These are phyloP conservation scores for Xanthia togata DNA, from an alignment of 2,888 invertebrate species.

Conservation along the genomic window DNA sequence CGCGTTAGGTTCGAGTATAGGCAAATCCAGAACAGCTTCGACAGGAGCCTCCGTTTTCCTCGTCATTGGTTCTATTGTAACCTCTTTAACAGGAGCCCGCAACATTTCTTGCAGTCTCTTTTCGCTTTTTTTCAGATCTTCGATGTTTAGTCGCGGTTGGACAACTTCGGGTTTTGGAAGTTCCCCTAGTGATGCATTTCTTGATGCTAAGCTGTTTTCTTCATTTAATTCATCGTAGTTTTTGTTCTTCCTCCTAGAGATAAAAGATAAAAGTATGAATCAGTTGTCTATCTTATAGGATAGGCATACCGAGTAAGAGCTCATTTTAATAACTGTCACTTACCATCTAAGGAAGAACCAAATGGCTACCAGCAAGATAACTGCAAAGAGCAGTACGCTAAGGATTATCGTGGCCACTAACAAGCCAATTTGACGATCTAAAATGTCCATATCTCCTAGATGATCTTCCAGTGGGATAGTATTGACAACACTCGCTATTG, in stretches of 20 bases:
- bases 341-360: conserved; percentile 85
- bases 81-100: conserved; percentile 76
- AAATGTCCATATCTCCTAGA: conserved; percentile 77
- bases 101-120: conserved; percentile 83
- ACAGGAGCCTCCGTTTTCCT: conserved; percentile 61
- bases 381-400: conserved; percentile 80
- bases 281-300: conserved; percentile 53
- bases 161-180: conserved; percentile 71
- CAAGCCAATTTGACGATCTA: conserved; percentile 81
- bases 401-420: conserved; percentile 84
- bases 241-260: conserved; percentile 76
- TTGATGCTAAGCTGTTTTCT: conserved; percentile 77
- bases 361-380: conserved; percentile 77
- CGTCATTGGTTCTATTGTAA: conserved; percentile 65
- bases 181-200: conserved; percentile 71
- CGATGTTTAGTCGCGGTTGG: conserved; percentile 81
- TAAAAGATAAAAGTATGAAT: conserved; percentile 65
- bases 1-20: conserved; percentile 69
- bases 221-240: conserved; percentile 82
- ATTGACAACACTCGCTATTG: conserved; percentile 75
- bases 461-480: conserved; percentile 84
- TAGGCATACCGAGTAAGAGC: conserved; percentile 49
- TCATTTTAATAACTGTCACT: conserved; percentile 73
- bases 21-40: conserved; percentile 73
- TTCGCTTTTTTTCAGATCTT: conserved; percentile 83